phyloP scores from a whole-genome alignment of 23 tunicate genomes.

The Halocynthia aurantium region DNA sequence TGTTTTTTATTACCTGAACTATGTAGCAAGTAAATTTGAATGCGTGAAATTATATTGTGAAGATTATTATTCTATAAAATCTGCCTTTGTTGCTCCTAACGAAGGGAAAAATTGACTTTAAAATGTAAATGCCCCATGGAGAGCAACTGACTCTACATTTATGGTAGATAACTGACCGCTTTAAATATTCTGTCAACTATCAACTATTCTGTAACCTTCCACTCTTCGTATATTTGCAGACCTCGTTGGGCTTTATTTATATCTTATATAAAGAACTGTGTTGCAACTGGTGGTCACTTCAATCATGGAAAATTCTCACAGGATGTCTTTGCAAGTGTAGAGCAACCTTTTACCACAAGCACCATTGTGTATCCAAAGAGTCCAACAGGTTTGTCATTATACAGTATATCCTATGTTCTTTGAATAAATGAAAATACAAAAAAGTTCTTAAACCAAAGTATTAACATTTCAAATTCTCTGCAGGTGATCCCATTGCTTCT shows the following conservation, averaged over 20 bases:
- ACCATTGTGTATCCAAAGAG: constrained; percentile 25
- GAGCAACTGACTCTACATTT: no score
- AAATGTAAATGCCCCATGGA: no score
- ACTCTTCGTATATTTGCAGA: constrained; percentile 16
- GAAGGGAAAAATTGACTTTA: no score
- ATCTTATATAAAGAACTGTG: constrained; percentile 25
- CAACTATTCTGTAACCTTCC: not conserved
- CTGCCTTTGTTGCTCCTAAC: no score
- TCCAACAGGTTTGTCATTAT: constrained; percentile 37
- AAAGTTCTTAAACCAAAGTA: not conserved
- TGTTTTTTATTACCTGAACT: no score
- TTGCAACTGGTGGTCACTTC: constrained; percentile 18
- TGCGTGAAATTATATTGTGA: no score
- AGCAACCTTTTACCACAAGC: constrained; percentile 46
- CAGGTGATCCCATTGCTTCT: constrained; percentile 14
- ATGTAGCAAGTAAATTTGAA: no score
- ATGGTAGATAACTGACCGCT: no score
- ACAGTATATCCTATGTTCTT: not conserved
- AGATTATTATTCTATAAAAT: no score
- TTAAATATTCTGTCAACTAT: no score
- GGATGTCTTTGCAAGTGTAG: constrained; percentile 57
- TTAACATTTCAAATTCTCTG: not conserved
- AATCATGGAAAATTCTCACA: constrained; percentile 21
- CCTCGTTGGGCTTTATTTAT: constrained; percentile 86
- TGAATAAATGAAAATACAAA: not conserved